These are phyloP conservation scores for Limosa lapponica DNA, from an alignment of 2,797 vertebrate species.

Conservation along the genomic window DNA sequence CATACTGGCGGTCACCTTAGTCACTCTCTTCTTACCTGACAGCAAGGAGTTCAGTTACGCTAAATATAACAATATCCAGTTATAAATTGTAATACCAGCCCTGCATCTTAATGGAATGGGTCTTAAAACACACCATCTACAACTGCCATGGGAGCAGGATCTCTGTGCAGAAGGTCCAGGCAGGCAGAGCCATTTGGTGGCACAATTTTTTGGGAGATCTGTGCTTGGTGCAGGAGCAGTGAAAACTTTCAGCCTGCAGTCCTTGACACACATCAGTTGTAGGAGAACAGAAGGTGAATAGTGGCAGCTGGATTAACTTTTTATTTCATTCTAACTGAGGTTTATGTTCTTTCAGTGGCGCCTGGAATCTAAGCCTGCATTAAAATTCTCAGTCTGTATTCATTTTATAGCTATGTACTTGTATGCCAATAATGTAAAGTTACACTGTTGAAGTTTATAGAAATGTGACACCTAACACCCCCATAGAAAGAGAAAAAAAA, in stretches of 20 bases:
- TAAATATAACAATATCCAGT: neutral
- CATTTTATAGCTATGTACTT: neutral
- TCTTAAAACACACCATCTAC: neutral
- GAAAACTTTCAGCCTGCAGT: neutral
- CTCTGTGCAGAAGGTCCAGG: accelerated
- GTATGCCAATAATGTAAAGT: neutral
- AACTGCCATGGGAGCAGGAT: neutral
- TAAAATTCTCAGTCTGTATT: neutral
- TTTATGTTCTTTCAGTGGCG: neutral
- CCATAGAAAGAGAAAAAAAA: neutral
- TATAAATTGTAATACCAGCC: neutral
- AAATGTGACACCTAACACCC: neutral
- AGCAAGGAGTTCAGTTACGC: neutral
- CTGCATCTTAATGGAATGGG: neutral
- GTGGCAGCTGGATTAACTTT: neutral
- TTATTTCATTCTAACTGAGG: neutral
- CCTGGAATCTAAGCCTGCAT: neutral
- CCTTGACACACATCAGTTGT: too few relatives aligned
- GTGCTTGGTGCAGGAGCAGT: neutral
- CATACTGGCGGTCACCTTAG: accelerated
- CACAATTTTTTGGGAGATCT: neutral
- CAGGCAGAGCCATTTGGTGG: neutral
- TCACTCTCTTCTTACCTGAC: neutral
- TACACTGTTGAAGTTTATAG: neutral
- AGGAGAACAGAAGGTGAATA: neutral